Percentiles rank a stretch among this genome's conserved stretches.
Evolutionary conservation across 2,888 invertebrate genomes (phyloP).

Genomic region (Chrysina gloriosa): DNA sequence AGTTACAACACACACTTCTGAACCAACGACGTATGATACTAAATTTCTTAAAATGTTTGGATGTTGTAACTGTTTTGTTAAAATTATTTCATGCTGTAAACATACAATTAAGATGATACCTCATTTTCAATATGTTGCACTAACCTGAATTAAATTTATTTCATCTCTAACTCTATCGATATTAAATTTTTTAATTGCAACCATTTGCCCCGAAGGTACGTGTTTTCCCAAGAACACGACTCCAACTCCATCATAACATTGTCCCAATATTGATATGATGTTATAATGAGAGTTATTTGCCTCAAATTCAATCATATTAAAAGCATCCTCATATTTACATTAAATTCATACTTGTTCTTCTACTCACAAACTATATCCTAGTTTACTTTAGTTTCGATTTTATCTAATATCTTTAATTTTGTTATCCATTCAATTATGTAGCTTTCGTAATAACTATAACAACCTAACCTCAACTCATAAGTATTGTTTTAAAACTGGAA

Average conservation of each 20-base stretch:
- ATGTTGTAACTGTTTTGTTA: slow-evolving; percentile 82
- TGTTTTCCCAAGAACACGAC: slow-evolving; percentile 79
- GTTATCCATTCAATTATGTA: too few species aligned
- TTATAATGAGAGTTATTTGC: slow-evolving; percentile 74
- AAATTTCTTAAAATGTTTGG: slow-evolving; percentile 81
- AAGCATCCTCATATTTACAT: slow-evolving; percentile 52
- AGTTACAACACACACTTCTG: slow-evolving; percentile 82
- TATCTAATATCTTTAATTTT: too few species aligned
- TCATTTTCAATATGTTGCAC: not conserved
- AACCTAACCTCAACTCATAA: too few species aligned
- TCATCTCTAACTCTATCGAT: slow-evolving; percentile 77
- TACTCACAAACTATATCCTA: not conserved
- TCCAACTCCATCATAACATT: slow-evolving; percentile 77
- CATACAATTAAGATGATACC: not conserved
- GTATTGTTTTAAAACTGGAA: too few species aligned
- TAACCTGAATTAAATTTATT: slow-evolving; percentile 70
- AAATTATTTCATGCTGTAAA: slow-evolving; percentile 83
- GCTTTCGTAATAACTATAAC: too few species aligned
- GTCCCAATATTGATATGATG: slow-evolving; percentile 74
- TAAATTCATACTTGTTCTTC: not conserved
- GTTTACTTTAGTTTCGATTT: too few species aligned
- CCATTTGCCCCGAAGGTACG: slow-evolving; percentile 73
- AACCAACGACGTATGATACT: slow-evolving; percentile 81
- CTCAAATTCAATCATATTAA: slow-evolving; percentile 60
- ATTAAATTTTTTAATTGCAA: slow-evolving; percentile 81